A percentile compares a stretch with the other conserved stretches of the same genome.
Evolutionary conservation across 2,113 vertebrate species (phyloP).

Genomic region (Trogon surrucura): DNA sequence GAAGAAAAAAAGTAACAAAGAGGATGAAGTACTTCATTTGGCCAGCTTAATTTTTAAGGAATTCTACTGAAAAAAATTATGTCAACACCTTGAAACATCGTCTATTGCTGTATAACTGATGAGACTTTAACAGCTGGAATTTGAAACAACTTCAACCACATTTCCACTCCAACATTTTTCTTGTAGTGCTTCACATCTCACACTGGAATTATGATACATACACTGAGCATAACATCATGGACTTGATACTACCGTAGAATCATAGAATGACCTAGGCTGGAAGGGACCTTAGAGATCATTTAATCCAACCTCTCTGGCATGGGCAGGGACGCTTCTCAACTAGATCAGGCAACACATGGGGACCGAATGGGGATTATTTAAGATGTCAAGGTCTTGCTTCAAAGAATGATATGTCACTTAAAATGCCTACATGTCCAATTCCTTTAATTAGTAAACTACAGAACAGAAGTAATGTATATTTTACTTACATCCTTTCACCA

Average conservation of each 20-base stretch:
- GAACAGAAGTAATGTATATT: background rate
- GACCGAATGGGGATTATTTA: background rate
- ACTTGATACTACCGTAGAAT: background rate
- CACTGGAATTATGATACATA: background rate
- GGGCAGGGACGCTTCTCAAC: no score
- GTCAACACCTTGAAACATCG: background rate
- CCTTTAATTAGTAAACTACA: background rate
- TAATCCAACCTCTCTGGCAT: no score
- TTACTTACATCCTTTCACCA: background rate
- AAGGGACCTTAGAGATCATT: no score
- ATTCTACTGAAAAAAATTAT: background rate
- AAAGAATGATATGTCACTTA: background rate
- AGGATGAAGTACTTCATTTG: background rate
- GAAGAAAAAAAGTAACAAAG: background rate
- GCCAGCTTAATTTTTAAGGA: background rate
- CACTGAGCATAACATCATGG: background rate
- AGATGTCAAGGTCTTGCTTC: background rate
- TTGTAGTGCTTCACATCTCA: background rate
- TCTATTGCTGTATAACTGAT: rapidly evolving
- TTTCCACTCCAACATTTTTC: background rate
- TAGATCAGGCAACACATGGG: no score
- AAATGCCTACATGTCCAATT: background rate
- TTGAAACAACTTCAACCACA: background rate
- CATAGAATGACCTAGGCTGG: no score
- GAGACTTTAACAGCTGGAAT: background rate